phyloP scores from a whole-genome alignment of 1,140 invertebrate species.

The Saccostrea cuccullata region DNA sequence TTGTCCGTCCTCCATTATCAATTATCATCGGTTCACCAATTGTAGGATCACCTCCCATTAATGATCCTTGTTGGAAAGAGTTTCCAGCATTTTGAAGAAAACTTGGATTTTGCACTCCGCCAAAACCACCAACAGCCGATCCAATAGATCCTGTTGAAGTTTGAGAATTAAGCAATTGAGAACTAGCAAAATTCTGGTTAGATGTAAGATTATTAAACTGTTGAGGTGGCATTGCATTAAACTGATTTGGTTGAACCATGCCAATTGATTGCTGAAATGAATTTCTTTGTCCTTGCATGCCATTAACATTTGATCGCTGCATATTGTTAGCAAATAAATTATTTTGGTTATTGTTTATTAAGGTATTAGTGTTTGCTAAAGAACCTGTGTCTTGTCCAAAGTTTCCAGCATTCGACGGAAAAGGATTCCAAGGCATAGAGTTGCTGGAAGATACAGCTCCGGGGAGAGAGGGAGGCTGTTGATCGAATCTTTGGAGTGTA shows the following conservation, averaged over 20 bases:
- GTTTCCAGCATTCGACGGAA: constrained; percentile 7
- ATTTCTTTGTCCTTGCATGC: constrained; percentile 8
- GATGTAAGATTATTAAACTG: constrained; percentile 16
- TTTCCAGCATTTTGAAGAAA: background rate
- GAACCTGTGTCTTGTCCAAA: constrained; percentile 35
- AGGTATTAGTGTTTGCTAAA: constrained; percentile 30
- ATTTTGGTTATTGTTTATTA: constrained; percentile 24
- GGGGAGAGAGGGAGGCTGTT: background rate
- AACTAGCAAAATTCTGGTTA: constrained; percentile 27
- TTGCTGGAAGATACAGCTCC: background rate
- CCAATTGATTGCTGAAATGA: background rate
- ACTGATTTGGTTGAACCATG: background rate
- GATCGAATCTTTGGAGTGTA: background rate
- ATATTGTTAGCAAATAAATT: constrained; percentile 22
- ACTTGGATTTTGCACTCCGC: background rate
- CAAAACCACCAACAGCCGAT: background rate
- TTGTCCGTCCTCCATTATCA: constrained; percentile 26
- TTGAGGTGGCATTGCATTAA: constrained; percentile 1
- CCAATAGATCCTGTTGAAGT: background rate
- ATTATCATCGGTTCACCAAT: constrained; percentile 32
- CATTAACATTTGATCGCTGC: constrained; percentile 19
- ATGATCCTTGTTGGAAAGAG: background rate
- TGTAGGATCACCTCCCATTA: background rate
- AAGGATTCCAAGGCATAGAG: constrained; percentile 1
- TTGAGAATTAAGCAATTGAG: constrained; percentile 10